Evolutionary conservation across 2,888 invertebrate genomes (phyloP).

Genomic region (Drosophila parthenogenetica): DNA sequence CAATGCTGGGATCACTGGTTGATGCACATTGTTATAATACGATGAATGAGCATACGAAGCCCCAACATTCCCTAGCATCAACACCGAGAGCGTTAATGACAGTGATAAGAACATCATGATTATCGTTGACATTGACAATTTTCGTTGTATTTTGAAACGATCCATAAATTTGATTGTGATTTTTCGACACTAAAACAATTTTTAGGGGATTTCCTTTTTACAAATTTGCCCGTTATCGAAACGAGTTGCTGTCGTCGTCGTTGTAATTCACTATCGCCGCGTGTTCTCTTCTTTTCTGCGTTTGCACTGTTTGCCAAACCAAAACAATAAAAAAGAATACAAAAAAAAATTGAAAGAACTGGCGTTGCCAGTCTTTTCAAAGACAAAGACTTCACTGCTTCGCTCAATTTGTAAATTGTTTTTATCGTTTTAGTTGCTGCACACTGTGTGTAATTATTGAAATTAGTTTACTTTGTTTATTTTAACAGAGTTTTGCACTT

Average conservation of each 20-base stretch:
- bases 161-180: slow-evolving; percentile 8
- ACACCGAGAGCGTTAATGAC: slow-evolving; percentile 3
- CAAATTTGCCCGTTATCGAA: neutral
- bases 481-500: slow-evolving; percentile 27
- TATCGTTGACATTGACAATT: slow-evolving; percentile 21
- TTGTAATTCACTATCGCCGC: slow-evolving; percentile 3
- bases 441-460: slow-evolving; percentile 13
- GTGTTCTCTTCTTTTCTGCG: slow-evolving; percentile 4
- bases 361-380: slow-evolving; percentile 54
- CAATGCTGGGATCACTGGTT: slow-evolving; percentile 44
- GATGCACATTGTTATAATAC: slow-evolving; percentile 14
- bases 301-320: neutral
- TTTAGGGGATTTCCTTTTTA: slow-evolving; percentile 18
- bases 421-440: slow-evolving; percentile 3
- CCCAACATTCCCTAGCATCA: neutral
- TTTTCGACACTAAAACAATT: neutral
- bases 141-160: slow-evolving; percentile 11
- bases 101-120: slow-evolving; percentile 10
- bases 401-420: slow-evolving; percentile 4
- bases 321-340: slow-evolving; percentile 4
- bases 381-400: slow-evolving; percentile 32
- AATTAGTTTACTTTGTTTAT: slow-evolving; percentile 9
- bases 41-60: slow-evolving; percentile 32
- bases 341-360: slow-evolving; percentile 4
- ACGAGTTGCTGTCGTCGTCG: too few species aligned